These are phyloP conservation scores for Ranitomeya imitator DNA, from an alignment of 2,113 vertebrate genomes.

Conservation along the genomic window DNA sequence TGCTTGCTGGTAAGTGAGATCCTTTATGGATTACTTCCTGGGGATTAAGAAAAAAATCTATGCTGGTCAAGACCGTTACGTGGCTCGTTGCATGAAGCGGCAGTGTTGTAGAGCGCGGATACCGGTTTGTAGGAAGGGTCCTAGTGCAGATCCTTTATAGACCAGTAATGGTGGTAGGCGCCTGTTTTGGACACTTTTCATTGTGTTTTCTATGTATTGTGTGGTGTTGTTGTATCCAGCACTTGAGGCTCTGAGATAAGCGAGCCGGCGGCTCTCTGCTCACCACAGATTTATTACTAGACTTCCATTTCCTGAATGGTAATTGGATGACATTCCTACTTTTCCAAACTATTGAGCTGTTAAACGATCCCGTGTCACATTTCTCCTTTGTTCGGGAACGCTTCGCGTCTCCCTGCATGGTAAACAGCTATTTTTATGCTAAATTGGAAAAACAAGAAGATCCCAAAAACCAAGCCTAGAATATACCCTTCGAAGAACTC, in stretches of 20 bases:
- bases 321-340: slow-evolving; percentile 59
- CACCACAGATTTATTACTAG: slow-evolving; percentile 63
- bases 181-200: not conserved
- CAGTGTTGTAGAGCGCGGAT: no score
- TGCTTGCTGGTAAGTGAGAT: no score
- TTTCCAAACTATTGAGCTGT: slow-evolving; percentile 60
- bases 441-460: not conserved
- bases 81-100: no score
- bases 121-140: no score
- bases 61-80: no score
- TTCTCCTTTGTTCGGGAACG: slow-evolving; percentile 22
- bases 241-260: slow-evolving; percentile 63
- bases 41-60: no score
- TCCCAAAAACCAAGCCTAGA: not conserved
- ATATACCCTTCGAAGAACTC: not conserved
- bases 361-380: slow-evolving; percentile 47
- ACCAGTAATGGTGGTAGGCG: not conserved
- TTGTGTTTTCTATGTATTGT: not conserved
- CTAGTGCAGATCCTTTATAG: not conserved
- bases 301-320: slow-evolving; percentile 65
- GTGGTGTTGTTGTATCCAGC: slow-evolving; percentile 43
- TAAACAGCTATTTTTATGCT: not conserved
- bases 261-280: slow-evolving; percentile 18
- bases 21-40: no score
- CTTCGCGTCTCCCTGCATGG: not conserved